Evolutionary conservation across 1,140 invertebrate genomes (phyloP).

Genomic region (Bursaphelenchus mucronatus): DNA sequence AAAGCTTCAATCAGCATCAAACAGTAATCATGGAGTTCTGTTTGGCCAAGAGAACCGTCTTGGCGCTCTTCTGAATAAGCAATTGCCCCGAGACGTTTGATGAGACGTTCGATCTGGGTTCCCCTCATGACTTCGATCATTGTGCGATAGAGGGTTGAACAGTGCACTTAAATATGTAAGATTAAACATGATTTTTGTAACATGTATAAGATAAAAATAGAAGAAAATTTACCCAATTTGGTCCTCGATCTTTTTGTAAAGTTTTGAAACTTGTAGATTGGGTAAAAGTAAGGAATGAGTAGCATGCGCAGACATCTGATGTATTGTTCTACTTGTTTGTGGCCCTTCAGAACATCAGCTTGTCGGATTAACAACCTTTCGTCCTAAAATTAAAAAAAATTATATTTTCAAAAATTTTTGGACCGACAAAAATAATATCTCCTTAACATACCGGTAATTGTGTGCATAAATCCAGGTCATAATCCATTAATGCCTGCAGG

Average conservation of each 20-base stretch:
- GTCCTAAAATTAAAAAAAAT: conserved; percentile 47
- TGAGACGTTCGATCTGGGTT: conserved; percentile 36
- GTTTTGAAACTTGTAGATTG: conserved; percentile 31
- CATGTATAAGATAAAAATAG: too few relatives aligned
- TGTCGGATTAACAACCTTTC: conserved; percentile 55
- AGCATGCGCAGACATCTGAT: conserved; percentile 47
- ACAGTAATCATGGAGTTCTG: conserved; percentile 54
- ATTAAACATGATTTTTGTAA: background rate
- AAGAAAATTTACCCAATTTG: background rate
- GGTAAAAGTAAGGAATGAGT: conserved; percentile 54
- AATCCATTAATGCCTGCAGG: conserved; percentile 49
- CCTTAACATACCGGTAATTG: conserved; percentile 39
- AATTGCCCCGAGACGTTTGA: conserved; percentile 43
- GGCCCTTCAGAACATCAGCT: conserved; percentile 49
- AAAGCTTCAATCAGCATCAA: conserved; percentile 52
- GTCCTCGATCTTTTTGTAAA: conserved; percentile 1
- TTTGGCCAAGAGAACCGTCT: conserved; percentile 27
- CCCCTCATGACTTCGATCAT: conserved; percentile 40
- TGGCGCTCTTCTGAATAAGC: conserved; percentile 31
- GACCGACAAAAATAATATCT: conserved; percentile 14
- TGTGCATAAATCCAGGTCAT: conserved; percentile 49
- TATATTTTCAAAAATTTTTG: too few relatives aligned
- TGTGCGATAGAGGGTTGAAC: conserved; percentile 30
- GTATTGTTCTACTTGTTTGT: conserved; percentile 42
- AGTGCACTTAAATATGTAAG: conserved; percentile 19